Base-by-base conservation (phyloP, 2,797 vertebrate species). In the Pogonophryne albipinna region DNA sequence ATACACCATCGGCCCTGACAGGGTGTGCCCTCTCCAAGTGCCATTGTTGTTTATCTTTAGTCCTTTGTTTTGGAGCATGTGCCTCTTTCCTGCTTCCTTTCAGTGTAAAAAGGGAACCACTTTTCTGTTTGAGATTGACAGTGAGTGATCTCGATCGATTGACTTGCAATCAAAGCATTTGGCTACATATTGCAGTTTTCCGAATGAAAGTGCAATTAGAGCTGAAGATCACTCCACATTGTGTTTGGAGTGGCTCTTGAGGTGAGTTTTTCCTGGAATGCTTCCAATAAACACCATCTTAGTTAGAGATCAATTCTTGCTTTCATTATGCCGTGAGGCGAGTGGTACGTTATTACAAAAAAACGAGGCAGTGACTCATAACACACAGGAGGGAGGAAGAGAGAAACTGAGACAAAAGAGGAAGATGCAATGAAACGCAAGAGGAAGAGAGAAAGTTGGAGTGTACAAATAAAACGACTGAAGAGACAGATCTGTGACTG, bases 281-380 rank as follows among this genome's bases (percentile, higher is more conserved):
- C 63, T 53, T 74, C 64, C 31, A 76, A 66, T 19, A 72, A 77
- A 78, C 34, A 2, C 55, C 12, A 3, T 76, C 77, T 81, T 65
- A 69, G 72, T 50, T 42, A 57, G 64, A 69, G 78, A 72, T 92
- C 85, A 77, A 74, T 85, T 76, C 16, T 53, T 72, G 55, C 71
- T 79, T 71, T 83, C 69, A 66, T 86, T 84, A 79, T 12, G 62
- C 53, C 66, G 69, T 82, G 52, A 74, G 67, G 70, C 0, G 66
- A 78, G 69, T 42, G 61, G 57, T 46, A 71, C 49, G 80, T 12
- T 74, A 87, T 71, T 38, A 38, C 1, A 38, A 38, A 74, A 67
- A 87, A 74, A 76, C 44, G 63, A 82, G 78, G 65, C 47, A 15
- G 61, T 78, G 85, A 90, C 57, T 85, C 77, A 84, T 0, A 42